phyloP scores from a whole-genome alignment of 2,113 vertebrate genomes.

The Aplodontia rufa region DNA sequence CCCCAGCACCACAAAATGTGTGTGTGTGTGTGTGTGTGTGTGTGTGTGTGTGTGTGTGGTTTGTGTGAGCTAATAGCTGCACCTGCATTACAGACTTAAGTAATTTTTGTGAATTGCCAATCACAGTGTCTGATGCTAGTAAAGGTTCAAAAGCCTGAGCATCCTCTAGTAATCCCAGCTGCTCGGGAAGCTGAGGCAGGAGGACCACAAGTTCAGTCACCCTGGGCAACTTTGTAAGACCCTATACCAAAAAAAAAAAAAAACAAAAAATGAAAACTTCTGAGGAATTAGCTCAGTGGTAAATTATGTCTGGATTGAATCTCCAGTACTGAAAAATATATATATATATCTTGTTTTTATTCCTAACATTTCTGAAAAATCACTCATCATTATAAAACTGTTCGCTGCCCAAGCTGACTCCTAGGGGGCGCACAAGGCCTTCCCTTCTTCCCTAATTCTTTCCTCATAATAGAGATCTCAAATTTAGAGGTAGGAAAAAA shows the following conservation, averaged over 20 bases:
- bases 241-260: neutral
- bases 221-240: neutral
- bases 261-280: neutral
- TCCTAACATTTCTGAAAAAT: neutral
- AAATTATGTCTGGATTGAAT: neutral
- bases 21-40: too few species aligned
- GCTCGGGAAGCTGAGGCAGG: neutral
- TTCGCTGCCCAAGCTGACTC: neutral
- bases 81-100: neutral
- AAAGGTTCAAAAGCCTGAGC: neutral
- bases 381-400: neutral
- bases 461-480: neutral
- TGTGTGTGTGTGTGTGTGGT: too few species aligned
- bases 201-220: neutral
- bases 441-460: neutral
- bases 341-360: neutral
- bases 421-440: conserved; percentile 11
- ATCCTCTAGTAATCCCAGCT: neutral
- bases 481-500: neutral
- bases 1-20: neutral
- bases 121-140: neutral
- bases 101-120: neutral
- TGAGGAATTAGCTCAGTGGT: neutral
- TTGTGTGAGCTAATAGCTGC: neutral
- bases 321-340: neutral